Conservation (phyloP, 2,113 vertebrate species). For the Toxotes chatareus region DNA sequence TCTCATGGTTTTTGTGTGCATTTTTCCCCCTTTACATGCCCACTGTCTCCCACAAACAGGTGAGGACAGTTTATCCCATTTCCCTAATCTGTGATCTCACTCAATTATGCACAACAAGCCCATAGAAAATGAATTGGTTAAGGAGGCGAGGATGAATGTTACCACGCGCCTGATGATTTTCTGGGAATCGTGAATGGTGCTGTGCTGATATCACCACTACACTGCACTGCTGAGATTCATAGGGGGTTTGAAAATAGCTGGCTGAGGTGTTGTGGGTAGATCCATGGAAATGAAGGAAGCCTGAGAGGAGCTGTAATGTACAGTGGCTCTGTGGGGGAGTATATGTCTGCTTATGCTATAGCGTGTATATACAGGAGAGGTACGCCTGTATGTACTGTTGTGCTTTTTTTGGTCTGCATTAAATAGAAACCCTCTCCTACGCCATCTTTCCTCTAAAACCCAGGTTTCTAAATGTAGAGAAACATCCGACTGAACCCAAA, state of each 20-base stretch:
- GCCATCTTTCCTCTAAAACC: background rate
- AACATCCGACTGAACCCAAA: background rate
- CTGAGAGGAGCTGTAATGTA: background rate
- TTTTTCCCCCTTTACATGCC: background rate
- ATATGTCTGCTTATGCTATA: background rate
- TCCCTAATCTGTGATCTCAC: conserved; percentile 24
- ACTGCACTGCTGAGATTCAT: background rate
- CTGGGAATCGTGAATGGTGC: conserved; percentile 14
- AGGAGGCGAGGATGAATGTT: conserved; percentile 15
- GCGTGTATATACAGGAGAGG: background rate
- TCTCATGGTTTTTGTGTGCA: background rate
- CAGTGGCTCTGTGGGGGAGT: background rate
- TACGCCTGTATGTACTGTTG: background rate
- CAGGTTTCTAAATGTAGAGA: background rate
- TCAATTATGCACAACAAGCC: conserved; percentile 9
- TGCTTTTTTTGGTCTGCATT: background rate
- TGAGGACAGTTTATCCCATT: background rate
- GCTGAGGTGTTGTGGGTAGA: conserved; percentile 18
- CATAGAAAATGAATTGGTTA: conserved; percentile 5
- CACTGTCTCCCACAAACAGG: background rate
- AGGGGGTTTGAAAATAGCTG: conserved; percentile 6
- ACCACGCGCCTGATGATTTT: conserved; percentile 6
- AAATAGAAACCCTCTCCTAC: background rate
- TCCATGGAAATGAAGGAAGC: background rate
- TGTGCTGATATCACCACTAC: background rate